These are phyloP conservation scores for Tetragnatha versicolor DNA, from an alignment of 1,140 invertebrate genomes.

Conservation along the genomic window DNA sequence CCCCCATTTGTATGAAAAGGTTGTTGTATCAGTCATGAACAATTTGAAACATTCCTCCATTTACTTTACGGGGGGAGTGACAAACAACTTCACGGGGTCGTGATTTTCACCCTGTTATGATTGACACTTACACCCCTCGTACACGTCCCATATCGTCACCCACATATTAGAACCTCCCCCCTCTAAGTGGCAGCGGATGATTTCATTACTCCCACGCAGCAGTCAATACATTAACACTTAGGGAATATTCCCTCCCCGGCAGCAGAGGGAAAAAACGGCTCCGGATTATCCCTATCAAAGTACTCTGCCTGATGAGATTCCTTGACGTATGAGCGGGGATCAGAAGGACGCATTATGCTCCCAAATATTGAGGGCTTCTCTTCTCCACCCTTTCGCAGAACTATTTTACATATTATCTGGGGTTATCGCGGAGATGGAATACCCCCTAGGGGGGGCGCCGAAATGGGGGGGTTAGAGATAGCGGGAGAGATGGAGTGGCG, in stretches of 20 bases:
- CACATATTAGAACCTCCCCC: too few relatives aligned
- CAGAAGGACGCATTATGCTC: slow-evolving; percentile 38
- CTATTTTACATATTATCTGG: slow-evolving; percentile 53
- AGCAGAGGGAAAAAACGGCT: not conserved
- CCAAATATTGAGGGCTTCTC: slow-evolving; percentile 34
- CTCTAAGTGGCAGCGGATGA: not conserved
- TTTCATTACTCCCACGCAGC: slow-evolving; percentile 19
- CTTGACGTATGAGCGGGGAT: slow-evolving; percentile 43
- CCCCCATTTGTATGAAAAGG: too few relatives aligned
- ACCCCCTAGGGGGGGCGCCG: slow-evolving; percentile 29
- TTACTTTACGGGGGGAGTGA: too few relatives aligned
- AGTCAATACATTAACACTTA: slow-evolving; percentile 39
- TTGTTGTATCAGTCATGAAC: too few relatives aligned
- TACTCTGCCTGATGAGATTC: slow-evolving; percentile 52
- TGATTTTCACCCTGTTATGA: too few relatives aligned
- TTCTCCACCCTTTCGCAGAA: slow-evolving; percentile 12
- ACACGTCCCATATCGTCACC: too few relatives aligned
- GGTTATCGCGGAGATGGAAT: slow-evolving; percentile 48
- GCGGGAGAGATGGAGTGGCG: slow-evolving; percentile 39
- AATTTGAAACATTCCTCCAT: too few relatives aligned
- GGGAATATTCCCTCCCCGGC: slow-evolving; percentile 15
- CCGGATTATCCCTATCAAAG: slow-evolving; percentile 51
- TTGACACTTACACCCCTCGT: too few relatives aligned
- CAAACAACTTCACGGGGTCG: too few relatives aligned
- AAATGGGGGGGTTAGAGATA: not conserved